These are phyloP conservation scores for Neosilurus mollespiculum DNA, from an alignment of 2,797 vertebrate species.

Conservation along the genomic window DNA sequence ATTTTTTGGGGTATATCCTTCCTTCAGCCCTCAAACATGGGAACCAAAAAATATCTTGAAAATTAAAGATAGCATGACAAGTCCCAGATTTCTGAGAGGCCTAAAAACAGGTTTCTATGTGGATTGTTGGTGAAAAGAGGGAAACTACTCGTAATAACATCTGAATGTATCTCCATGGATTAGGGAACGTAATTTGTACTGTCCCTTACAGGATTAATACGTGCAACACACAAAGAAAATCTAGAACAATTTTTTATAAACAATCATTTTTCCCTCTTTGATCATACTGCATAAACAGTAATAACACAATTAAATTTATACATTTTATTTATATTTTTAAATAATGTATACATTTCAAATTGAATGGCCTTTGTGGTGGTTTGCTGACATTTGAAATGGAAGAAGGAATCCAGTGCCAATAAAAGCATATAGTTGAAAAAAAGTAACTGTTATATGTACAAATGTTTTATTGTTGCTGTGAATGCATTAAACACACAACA, in stretches of 20 bases:
- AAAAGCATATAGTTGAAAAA: background rate
- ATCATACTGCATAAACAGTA: background rate
- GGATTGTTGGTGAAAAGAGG: background rate
- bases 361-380: slow-evolving; percentile 51
- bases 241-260: background rate
- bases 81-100: background rate
- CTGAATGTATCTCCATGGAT: background rate
- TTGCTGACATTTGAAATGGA: slow-evolving; percentile 62
- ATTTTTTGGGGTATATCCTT: slow-evolving; percentile 10
- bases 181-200: slow-evolving; percentile 21
- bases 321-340: slow-evolving; percentile 73
- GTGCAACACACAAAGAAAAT: slow-evolving; percentile 6
- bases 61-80: background rate
- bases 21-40: background rate
- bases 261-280: background rate
- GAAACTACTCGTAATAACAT: background rate
- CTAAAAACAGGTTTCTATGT: background rate
- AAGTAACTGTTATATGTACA: background rate
- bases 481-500: background rate
- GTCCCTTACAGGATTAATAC: slow-evolving; percentile 21
- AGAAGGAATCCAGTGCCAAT: slow-evolving; percentile 35
- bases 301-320: slow-evolving; percentile 56
- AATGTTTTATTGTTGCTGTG: background rate
- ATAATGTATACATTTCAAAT: slow-evolving; percentile 69
- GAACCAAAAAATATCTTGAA: slow-evolving; percentile 4